Evolutionary conservation across 2,888 invertebrate species (phyloP).

Genomic region (Alloplasta piceator): DNA sequence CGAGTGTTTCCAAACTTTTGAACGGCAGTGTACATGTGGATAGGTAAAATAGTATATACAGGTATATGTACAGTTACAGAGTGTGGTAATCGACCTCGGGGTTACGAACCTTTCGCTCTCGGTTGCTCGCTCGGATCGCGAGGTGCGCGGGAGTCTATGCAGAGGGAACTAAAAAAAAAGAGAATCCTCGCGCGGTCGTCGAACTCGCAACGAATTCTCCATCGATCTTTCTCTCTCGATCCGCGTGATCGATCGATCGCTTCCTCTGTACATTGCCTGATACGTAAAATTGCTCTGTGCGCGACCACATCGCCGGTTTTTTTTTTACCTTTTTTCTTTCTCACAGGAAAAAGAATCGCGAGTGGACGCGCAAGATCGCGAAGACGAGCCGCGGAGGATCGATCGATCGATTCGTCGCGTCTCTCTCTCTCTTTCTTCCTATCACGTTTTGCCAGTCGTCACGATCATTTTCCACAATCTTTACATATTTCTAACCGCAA

Average conservation of each 20-base stretch:
- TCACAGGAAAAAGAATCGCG: conserved; percentile 1
- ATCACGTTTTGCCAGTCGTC: too few relatives aligned
- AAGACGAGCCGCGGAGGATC: conserved; percentile 17
- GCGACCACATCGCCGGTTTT: conserved; percentile 23
- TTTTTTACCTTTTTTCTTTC: background rate
- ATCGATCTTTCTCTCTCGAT: conserved; percentile 65
- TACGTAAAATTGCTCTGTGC: conserved; percentile 11
- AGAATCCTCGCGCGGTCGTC: conserved; percentile 59
- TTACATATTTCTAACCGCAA: too few relatives aligned
- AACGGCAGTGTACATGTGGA: too few relatives aligned
- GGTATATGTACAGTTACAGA: conserved; percentile 9
- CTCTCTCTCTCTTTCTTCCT: too few relatives aligned
- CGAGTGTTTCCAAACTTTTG: too few relatives aligned
- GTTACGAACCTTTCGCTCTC: conserved; percentile 56
- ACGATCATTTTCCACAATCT: too few relatives aligned
- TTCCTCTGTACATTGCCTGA: conserved; percentile 24
- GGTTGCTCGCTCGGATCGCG: conserved; percentile 32
- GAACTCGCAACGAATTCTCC: conserved; percentile 65
- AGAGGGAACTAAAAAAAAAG: conserved; percentile 21
- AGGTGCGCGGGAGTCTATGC: conserved; percentile 1
- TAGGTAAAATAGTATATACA: background rate
- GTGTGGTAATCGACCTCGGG: conserved; percentile 32
- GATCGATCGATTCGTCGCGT: background rate
- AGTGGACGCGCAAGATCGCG: background rate
- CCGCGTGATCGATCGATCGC: conserved; percentile 59